phyloP scores from a whole-genome alignment of 2,888 invertebrate genomes.

The Melieria omissa region DNA sequence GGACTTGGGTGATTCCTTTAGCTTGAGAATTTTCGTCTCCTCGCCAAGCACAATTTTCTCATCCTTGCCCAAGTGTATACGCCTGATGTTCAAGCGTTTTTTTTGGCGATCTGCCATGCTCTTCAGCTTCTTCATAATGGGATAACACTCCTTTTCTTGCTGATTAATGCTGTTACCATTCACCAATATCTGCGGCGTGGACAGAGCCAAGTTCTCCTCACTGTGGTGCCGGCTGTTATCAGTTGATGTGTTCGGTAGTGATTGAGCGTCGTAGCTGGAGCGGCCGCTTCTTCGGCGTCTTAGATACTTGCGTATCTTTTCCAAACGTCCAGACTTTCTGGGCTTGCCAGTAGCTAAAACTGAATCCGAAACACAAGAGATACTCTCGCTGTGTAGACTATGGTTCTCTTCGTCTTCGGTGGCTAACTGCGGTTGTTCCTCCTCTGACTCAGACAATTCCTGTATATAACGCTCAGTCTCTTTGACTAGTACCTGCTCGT shows the following conservation, averaged over 20 bases:
- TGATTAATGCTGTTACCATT: conserved; percentile 45
- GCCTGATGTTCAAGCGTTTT: conserved; percentile 68
- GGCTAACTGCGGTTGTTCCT: conserved; percentile 41
- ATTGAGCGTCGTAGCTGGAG: conserved; percentile 59
- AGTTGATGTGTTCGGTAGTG: conserved; percentile 61
- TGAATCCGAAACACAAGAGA: conserved; percentile 65
- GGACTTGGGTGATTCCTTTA: conserved; percentile 73
- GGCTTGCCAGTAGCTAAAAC: conserved; percentile 59
- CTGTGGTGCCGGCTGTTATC: conserved; percentile 57
- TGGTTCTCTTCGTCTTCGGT: conserved; percentile 50
- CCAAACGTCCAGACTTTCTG: conserved; percentile 55
- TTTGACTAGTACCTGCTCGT: conserved; percentile 66
- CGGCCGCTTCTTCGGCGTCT: conserved; percentile 67
- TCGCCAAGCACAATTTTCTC: conserved; percentile 69
- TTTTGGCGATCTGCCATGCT: conserved; percentile 73
- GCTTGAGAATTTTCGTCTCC: conserved; percentile 71
- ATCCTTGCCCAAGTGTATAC: conserved; percentile 61
- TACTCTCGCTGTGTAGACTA: conserved; percentile 61
- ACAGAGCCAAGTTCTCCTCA: conserved; percentile 42
- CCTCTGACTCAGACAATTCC: conserved; percentile 59
- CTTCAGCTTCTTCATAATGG: conserved; percentile 74
- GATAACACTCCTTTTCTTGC: conserved; percentile 68
- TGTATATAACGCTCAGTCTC: conserved; percentile 66
- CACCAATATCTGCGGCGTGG: conserved; percentile 27
- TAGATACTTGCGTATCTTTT: conserved; percentile 69